Conservation (phyloP, 2,888 invertebrate species). For the Spilarctia lutea region DNA sequence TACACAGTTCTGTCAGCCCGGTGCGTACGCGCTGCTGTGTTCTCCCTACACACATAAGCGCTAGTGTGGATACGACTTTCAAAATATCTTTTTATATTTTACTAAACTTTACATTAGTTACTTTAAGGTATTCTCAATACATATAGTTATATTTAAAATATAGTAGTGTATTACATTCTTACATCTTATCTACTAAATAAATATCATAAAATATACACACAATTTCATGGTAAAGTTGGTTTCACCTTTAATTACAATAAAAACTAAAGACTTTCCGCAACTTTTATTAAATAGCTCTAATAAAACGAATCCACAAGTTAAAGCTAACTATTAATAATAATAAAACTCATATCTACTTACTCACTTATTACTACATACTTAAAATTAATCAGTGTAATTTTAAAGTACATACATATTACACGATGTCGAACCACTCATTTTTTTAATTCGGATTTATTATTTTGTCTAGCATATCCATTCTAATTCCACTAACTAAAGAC, state of each 20-base stretch:
- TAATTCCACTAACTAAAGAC: slow-evolving; percentile 34
- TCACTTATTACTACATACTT: not conserved
- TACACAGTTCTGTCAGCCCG: slow-evolving; percentile 77
- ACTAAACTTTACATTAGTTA: not conserved
- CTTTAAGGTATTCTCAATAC: no score
- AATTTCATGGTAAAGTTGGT: no score
- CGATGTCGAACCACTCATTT: no score
- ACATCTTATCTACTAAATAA: not conserved
- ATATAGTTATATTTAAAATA: no score
- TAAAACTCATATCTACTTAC: not conserved
- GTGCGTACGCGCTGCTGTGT: slow-evolving; percentile 75
- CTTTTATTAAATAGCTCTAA: not conserved
- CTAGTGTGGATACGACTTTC: slow-evolving; percentile 59
- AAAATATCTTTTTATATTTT: not conserved
- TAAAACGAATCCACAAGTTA: not conserved
- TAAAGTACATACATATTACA: not conserved
- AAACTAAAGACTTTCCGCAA: no score
- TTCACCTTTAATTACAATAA: no score
- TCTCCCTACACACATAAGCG: slow-evolving; percentile 41
- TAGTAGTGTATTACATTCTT: not conserved
- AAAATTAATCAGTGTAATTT: not conserved
- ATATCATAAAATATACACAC: not conserved
- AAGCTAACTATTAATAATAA: not conserved
- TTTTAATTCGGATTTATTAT: not conserved
- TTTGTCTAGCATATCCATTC: slow-evolving; percentile 50